Evolutionary conservation across 2,113 vertebrate species (phyloP), one percentile per base, ranked within the genome.

Genomic region (Cephalopterus ornatus): DNA sequence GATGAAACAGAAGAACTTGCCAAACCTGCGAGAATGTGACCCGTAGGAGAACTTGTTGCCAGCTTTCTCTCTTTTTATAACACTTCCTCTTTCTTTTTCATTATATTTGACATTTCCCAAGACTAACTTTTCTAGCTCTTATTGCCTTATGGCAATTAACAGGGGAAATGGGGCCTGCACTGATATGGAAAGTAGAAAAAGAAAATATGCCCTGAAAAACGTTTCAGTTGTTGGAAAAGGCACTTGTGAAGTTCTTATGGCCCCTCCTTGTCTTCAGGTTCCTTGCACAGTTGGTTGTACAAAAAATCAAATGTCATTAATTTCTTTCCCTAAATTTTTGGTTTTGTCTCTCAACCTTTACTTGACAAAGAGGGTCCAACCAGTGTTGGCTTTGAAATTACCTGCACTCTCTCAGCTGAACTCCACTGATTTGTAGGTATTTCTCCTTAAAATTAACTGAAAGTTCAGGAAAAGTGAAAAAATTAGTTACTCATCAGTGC

Each of bases 1-100:
- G n/a, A 92, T 74, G 85, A 91, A 96, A 95, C 71, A 85, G 92
- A 88, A 93, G 59, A 92, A 79, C 33, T 35, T 89, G 37, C 47
- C 12, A 30, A 91, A 81, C 55, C 46, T 76, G 35, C 65, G 72
- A 83, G 79, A 96, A 95, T 85, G 83, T 70, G 52, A 49, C 61
- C 77, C 88, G 39, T 3, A 87, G 85, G 88, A 95, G 79, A 95
- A 47, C 8, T 24, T 41, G 37, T 80, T 94, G 78, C 80, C 92
- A 96, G 30, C 14, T 92, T 95, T 70, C 52, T 94, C 70, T 66
- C 68, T 52, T 89, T 62, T 62, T 62, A 44, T 61, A 88, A 63
- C 52, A 96, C 89, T 95, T 70, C 73, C 41, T 68, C 47, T 78
- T 93, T 89, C 41, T 86, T 95, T 97, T 94, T 78, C 71, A 92